Evolutionary conservation across 2,888 invertebrate species (phyloP).

Genomic region (Euplagia quadripunctaria): DNA sequence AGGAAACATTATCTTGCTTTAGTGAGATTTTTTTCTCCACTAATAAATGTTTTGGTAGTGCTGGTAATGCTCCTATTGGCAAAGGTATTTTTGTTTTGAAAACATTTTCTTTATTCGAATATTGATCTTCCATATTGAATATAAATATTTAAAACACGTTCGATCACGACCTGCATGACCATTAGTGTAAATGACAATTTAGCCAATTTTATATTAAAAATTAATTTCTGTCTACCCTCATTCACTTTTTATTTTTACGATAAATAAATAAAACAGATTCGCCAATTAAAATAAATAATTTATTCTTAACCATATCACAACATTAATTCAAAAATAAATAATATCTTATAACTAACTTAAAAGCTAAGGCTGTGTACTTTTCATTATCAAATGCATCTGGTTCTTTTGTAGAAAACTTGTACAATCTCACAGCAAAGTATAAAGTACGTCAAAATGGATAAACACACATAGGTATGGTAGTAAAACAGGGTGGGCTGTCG

Average conservation of each 20-base stretch:
- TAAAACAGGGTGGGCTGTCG: conserved; percentile 48
- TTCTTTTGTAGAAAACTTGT: conserved; percentile 53
- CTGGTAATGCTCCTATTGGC: conserved; percentile 67
- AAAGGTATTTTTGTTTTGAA: conserved; percentile 69
- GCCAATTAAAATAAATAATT: conserved; percentile 72
- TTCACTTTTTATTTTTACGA: background rate
- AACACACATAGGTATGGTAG: conserved; percentile 31
- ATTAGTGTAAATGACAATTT: conserved; percentile 34
- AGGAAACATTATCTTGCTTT: conserved; percentile 20
- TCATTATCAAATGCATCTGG: conserved; percentile 87
- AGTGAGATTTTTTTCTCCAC: conserved; percentile 38
- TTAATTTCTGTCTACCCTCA: conserved; percentile 48
- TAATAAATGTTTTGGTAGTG: conserved; percentile 64
- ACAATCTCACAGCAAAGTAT: conserved; percentile 60
- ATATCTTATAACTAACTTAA: conserved; percentile 69
- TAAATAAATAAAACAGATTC: conserved; percentile 35
- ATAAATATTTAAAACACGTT: conserved; percentile 27
- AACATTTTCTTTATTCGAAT: conserved; percentile 67
- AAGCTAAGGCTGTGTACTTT: conserved; percentile 84
- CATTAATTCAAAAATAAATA: conserved; percentile 74
- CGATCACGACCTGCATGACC: conserved; percentile 71
- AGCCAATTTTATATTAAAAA: background rate
- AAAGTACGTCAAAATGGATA: conserved; percentile 45
- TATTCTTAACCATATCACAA: conserved; percentile 80
- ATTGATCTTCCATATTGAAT: conserved; percentile 52